Evolutionary conservation across 2,888 invertebrate species (phyloP).

Genomic region (Drosophila neotestacea): DNA sequence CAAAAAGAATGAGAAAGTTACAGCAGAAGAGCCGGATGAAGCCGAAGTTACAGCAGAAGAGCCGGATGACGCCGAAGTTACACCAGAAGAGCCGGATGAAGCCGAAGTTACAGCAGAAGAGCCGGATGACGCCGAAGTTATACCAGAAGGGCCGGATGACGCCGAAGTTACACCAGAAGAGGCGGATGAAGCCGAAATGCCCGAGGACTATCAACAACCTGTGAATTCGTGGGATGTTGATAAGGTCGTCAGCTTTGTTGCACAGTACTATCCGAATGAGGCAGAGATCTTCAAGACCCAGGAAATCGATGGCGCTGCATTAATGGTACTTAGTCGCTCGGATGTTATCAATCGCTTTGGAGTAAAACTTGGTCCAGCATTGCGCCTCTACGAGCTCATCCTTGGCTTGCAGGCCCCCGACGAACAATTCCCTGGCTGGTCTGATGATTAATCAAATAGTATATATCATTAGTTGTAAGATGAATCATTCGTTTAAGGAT

Average conservation of each 20-base stretch:
- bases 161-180: neutral
- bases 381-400: constrained; percentile 93
- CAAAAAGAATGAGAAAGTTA: constrained; percentile 2
- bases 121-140: too few species aligned
- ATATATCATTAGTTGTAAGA: too few species aligned
- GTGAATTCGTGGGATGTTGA: constrained; percentile 89
- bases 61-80: too few species aligned
- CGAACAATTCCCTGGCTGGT: constrained; percentile 54
- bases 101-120: too few species aligned
- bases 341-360: constrained; percentile 94
- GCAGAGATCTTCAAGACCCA: constrained; percentile 93
- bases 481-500: too few species aligned
- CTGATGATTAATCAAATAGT: constrained; percentile 19
- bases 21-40: neutral
- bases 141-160: neutral
- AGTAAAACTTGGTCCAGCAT: constrained; percentile 94
- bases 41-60: too few species aligned
- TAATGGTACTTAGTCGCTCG: constrained; percentile 92
- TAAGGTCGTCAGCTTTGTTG: constrained; percentile 93
- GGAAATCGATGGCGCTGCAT: constrained; percentile 96
- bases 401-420: constrained; percentile 40
- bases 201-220: neutral
- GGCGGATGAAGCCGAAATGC: neutral
- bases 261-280: constrained; percentile 91
- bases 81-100: too few species aligned